These are phyloP conservation scores for Tinea trinotella DNA, from an alignment of 2,888 invertebrate species.

Conservation along the genomic window DNA sequence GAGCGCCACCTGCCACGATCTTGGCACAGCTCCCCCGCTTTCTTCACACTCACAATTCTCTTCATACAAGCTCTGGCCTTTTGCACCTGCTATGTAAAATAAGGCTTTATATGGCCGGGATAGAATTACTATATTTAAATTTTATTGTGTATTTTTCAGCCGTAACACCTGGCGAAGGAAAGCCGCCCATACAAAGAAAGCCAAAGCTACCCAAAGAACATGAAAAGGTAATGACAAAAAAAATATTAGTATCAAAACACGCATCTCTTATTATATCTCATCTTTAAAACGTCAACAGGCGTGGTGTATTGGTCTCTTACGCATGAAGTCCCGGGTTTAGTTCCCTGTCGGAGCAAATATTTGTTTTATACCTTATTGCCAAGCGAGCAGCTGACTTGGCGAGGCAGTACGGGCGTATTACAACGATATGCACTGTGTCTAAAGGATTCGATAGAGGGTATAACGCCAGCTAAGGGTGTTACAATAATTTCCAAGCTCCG, in stretches of 20 bases:
- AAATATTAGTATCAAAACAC: too few relatives aligned
- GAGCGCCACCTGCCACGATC: too few relatives aligned
- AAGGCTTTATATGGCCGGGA: not conserved
- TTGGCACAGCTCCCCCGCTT: too few relatives aligned
- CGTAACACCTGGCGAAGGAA: conserved; percentile 69
- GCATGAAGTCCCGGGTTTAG: too few relatives aligned
- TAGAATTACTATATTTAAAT: not conserved
- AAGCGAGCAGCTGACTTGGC: not conserved
- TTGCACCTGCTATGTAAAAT: too few relatives aligned
- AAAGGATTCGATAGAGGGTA: not conserved
- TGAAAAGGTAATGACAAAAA: conserved; percentile 48
- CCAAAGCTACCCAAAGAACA: conserved; percentile 67
- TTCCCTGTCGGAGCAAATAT: too few relatives aligned
- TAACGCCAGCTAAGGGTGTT: not conserved
- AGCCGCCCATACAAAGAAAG: conserved; percentile 73
- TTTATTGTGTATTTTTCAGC: conserved; percentile 29
- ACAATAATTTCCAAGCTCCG: not conserved
- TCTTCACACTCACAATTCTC: too few relatives aligned
- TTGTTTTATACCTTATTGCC: too few relatives aligned
- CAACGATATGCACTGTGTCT: not conserved
- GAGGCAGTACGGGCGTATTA: not conserved
- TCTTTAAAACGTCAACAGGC: too few relatives aligned
- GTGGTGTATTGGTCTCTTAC: too few relatives aligned
- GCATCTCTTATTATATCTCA: too few relatives aligned
- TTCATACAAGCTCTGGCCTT: too few relatives aligned